These are phyloP conservation scores for Plutomurus gul DNA, from an alignment of 1,140 invertebrate genomes.

Conservation along the genomic window DNA sequence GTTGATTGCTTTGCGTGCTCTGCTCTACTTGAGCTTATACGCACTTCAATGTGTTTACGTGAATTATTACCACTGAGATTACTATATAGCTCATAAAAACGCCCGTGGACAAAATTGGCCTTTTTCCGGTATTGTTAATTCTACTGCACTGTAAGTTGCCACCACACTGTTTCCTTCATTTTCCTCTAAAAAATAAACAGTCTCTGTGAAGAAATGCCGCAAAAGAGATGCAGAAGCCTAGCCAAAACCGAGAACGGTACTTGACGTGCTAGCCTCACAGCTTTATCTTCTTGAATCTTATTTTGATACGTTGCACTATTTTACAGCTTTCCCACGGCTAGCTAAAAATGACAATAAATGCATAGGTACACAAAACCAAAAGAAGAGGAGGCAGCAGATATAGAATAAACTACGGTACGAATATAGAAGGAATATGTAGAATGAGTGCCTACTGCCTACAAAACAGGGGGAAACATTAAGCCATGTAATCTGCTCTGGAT, in stretches of 20 bases:
- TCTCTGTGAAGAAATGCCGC: neutral
- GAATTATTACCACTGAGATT: neutral
- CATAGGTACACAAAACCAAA: no score
- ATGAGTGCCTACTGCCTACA: no score
- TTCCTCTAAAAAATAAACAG: neutral
- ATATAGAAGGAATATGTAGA: no score
- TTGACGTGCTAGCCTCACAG: no score
- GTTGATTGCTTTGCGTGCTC: neutral
- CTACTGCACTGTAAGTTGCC: neutral
- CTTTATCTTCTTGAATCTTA: no score
- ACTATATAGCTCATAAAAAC: neutral
- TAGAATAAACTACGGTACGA: no score
- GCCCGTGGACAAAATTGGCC: neutral
- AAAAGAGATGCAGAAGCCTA: neutral
- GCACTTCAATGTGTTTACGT: neutral
- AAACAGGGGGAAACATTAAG: no score
- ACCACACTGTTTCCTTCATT: neutral
- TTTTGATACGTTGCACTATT: neutral
- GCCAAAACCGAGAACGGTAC: neutral
- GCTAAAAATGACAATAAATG: neutral
- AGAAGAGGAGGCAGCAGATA: no score
- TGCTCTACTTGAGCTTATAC: neutral
- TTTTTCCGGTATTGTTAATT: neutral
- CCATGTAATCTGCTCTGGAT: no score
- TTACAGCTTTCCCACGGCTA: conserved; percentile 4